A percentile compares a stretch with the other conserved stretches of the same genome.
These are phyloP conservation scores for Syngnathus acus DNA, from an alignment of 2,797 vertebrate genomes.

Conservation along the genomic window DNA sequence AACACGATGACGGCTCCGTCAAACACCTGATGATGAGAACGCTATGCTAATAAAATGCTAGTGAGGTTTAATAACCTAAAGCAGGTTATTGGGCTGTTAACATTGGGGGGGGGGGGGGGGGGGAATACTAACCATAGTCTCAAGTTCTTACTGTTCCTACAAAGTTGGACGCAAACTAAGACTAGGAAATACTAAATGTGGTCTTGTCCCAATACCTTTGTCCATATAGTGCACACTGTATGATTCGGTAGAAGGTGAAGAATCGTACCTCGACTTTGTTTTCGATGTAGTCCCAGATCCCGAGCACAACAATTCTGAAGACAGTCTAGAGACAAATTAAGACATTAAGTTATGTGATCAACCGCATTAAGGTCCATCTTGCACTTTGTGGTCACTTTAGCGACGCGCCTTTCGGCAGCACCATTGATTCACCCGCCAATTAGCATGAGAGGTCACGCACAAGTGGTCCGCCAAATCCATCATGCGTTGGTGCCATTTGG, in stretches of 20 bases:
- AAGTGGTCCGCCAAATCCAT: constrained; percentile 39
- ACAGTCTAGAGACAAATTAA: constrained; percentile 72
- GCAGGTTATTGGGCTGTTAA: not conserved
- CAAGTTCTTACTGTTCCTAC: no score
- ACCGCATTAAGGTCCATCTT: constrained; percentile 13
- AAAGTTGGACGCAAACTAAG: no score
- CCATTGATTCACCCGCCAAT: constrained; percentile 43
- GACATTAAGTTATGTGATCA: constrained; percentile 12
- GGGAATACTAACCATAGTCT: no score
- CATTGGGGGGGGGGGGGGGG: no score
- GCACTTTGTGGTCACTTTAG: constrained; percentile 11
- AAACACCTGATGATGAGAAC: constrained; percentile 71
- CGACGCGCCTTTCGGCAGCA: constrained; percentile 20
- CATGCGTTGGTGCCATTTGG: constrained; percentile 28
- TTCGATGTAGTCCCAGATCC: constrained; percentile 99
- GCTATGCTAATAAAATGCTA: not conserved
- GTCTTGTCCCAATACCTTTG: not conserved
- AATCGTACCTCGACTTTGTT: constrained; percentile 94
- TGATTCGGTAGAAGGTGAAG: constrained; percentile 5
- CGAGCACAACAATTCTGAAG: constrained; percentile 92
- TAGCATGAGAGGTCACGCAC: constrained; percentile 32
- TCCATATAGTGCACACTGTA: not conserved
- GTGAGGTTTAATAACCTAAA: not conserved
- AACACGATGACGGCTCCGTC: constrained; percentile 89
- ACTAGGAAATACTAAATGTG: not conserved